phyloP scores from a whole-genome alignment of 2,113 vertebrate genomes.

The Gila orcuttii region DNA sequence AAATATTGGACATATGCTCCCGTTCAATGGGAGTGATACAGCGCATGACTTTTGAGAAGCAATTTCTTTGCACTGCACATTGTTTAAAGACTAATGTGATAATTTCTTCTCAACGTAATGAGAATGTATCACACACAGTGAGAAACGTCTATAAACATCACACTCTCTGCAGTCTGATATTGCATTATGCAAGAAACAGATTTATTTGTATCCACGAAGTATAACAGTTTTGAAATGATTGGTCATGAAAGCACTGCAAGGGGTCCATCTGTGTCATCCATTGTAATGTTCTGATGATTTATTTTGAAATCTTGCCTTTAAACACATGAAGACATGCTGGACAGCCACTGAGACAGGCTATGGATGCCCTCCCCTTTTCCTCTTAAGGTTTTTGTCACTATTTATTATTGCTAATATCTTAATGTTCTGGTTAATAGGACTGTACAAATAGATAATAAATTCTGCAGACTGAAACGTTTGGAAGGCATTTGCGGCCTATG shows the following conservation, averaged over 20 bases:
- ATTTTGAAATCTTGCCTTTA: slow-evolving; percentile 44
- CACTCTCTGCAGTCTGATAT: neutral
- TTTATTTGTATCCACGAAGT: neutral
- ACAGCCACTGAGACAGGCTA: slow-evolving; percentile 54
- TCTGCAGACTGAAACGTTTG: slow-evolving; percentile 72
- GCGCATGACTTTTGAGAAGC: neutral
- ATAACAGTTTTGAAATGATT: slow-evolving; percentile 5
- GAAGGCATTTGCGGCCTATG: slow-evolving; percentile 76
- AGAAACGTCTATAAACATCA: neutral
- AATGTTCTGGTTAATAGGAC: slow-evolving; percentile 72
- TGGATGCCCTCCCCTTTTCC: slow-evolving; percentile 59
- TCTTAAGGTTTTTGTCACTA: slow-evolving; percentile 46
- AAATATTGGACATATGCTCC: slow-evolving; percentile 3
- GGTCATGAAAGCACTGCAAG: slow-evolving; percentile 37
- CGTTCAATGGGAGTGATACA: slow-evolving; percentile 22
- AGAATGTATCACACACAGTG: slow-evolving; percentile 5
- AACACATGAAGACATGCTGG: slow-evolving; percentile 56
- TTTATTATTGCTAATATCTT: slow-evolving; percentile 61
- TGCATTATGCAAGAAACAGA: neutral
- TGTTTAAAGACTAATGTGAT: slow-evolving; percentile 27
- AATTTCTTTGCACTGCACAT: slow-evolving; percentile 13
- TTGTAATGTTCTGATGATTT: slow-evolving; percentile 40
- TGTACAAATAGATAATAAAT: slow-evolving; percentile 72
- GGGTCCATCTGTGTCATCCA: slow-evolving; percentile 37
- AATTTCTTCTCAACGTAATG: neutral